Evolutionary conservation across 2,888 invertebrate genomes (phyloP).

Genomic region (Apotomis capreana): DNA sequence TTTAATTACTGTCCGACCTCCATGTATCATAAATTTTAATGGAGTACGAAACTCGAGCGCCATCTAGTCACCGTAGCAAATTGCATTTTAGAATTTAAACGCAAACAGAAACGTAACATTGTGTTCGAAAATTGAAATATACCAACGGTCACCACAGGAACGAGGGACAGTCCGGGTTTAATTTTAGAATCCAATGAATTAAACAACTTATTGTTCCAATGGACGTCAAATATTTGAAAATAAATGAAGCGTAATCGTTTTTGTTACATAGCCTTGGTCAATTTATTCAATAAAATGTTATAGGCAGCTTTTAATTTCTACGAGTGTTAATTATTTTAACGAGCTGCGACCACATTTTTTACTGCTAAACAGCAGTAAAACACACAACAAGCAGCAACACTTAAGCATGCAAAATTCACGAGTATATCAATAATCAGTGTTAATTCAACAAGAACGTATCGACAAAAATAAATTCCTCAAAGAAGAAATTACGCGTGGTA

Average conservation of each 20-base stretch:
- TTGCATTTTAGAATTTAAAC: slow-evolving; percentile 73
- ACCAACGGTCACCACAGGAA: slow-evolving; percentile 8
- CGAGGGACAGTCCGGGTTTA: neutral
- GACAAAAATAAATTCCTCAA: too few relatives aligned
- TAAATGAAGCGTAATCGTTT: slow-evolving; percentile 5
- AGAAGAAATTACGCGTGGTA: too few relatives aligned
- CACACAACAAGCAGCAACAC: too few relatives aligned
- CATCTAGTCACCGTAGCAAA: slow-evolving; percentile 56
- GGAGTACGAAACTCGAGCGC: slow-evolving; percentile 60
- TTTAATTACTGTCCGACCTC: slow-evolving; percentile 74
- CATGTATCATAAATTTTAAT: slow-evolving; percentile 81
- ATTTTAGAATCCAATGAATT: neutral
- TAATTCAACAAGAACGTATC: too few relatives aligned
- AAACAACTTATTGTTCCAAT: neutral
- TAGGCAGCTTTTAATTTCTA: neutral
- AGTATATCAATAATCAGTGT: too few relatives aligned
- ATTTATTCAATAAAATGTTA: slow-evolving; percentile 16
- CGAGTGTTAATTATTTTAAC: too few relatives aligned
- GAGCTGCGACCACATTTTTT: too few relatives aligned
- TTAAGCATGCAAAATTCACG: too few relatives aligned
- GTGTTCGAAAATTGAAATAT: slow-evolving; percentile 48
- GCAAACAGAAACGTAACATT: slow-evolving; percentile 48
- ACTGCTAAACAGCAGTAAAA: too few relatives aligned
- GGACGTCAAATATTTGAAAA: neutral
- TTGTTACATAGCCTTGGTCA: neutral